Base-by-base conservation (phyloP, 1,140 invertebrate species). In the Anthonomus grandis region DNA sequence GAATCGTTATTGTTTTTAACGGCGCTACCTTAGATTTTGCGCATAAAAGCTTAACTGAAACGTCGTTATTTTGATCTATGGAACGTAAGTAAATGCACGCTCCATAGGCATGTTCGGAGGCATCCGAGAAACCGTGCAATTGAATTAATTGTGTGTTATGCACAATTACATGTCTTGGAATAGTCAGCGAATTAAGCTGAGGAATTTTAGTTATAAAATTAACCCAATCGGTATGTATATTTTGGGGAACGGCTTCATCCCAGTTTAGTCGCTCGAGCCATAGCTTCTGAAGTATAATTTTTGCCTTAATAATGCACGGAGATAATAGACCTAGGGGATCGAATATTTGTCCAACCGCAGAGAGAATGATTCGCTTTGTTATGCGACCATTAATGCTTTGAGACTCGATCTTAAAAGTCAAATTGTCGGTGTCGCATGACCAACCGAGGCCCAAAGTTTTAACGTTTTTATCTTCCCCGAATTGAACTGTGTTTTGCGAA, bases 81-180 rank as follows among this genome's bases (percentile, higher is more conserved):
- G 21, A 57, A 13, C 64, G 49, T 15, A 72, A n/a, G 46, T n/a
- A 79, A n/a, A 76, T 37, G 34, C 66, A 71, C 0, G 70, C 71
- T 38, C 69, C 74, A 59, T 75, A 77, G 5, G 68, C 75, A 0
- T 45, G 45, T 42, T 66, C 60, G 4, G 66, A 71, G 0, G 74
- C 71, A 63, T 77, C 75, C 9, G 54, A 60, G 60, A 76, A 78
- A 9, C 69, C 71, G 49, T 74, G 67, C 0, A 74, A 9, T 57
- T 68, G 56, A 12, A 15, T 13, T 21, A 9, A 9, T 5, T 21
- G 18, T 13, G 56, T 18, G 27, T 59, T 45, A 46, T 45, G 6
- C 4, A 22, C 25, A 27, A 17, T 48, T 6, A 48, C 21, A 12
- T 48, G 46, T 15, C 46, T 44, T 5, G 41, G 1, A 27, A 23